Conservation (phyloP, 2,888 invertebrate species). For the Limnephilus auricula region DNA sequence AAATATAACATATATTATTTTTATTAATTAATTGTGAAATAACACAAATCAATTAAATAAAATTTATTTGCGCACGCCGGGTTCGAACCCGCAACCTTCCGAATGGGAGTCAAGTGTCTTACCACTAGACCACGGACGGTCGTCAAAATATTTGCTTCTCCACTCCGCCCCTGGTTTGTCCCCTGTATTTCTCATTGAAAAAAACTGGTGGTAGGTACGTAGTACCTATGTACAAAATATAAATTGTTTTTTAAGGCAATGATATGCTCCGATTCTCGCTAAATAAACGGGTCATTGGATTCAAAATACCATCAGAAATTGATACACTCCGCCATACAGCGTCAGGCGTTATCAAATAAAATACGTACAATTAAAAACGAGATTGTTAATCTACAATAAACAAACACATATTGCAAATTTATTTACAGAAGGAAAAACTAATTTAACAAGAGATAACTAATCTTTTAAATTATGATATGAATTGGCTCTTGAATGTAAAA, state of each 20-base stretch:
- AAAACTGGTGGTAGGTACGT: not conserved
- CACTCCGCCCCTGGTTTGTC: not conserved
- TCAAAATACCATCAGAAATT: not conserved
- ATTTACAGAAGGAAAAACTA: not conserved
- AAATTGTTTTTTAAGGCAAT: not conserved
- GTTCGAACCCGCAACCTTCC: no score
- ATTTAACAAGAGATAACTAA: not conserved
- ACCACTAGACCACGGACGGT: no score
- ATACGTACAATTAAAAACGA: not conserved
- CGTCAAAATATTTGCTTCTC: not conserved
- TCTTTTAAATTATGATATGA: not conserved
- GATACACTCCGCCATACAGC: not conserved
- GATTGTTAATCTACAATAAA: not conserved
- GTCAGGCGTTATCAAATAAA: not conserved
- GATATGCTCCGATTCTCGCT: slow-evolving; percentile 2
- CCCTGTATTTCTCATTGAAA: not conserved
- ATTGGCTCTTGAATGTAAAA: slow-evolving; percentile 5
- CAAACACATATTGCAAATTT: not conserved
- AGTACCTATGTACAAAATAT: not conserved
- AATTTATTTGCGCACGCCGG: no score
- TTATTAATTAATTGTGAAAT: no score
- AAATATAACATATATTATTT: no score
- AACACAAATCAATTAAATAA: no score
- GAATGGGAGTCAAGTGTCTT: no score
- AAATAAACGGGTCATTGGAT: not conserved